Base-by-base conservation (phyloP, 2,113 vertebrate genomes). In the Pontoporia blainvillei region DNA sequence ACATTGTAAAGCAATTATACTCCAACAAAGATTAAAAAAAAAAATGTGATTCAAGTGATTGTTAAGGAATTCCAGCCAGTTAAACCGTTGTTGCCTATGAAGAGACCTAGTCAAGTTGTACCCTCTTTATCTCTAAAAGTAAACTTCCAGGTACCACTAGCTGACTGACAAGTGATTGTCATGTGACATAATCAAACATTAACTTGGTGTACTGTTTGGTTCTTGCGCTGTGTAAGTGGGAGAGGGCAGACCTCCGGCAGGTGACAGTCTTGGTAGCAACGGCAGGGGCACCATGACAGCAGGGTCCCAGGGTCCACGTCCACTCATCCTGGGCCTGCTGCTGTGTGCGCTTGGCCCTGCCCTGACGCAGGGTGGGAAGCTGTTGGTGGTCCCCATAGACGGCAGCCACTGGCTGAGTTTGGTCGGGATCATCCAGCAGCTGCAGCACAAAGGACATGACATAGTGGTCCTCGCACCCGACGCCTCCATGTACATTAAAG, bases 351-450 rank as follows among this genome's bases (percentile, higher is more conserved):
- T 3, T 1, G 21, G 67, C 3, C 64, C 90, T 5, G 0, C 21
- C 20, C 25, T 62, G 6, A 94, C 96, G 0, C 89, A 82, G 23
- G 91, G 96, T 1, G 99, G 99, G 15, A 99, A 98, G 52, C 89
- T 99, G 71, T 96, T 99, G 91, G 98, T 99, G 96, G 12, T 99
- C 7, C 99, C 99, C 0, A 67, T 99, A 94, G 99, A 99, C 0
- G 99, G 99, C 46, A 99, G 99, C 87, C 99, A 99, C 81, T 99
- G 99, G 99, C 98, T 99, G 41, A 99, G 98, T 7, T 86, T 99
- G 31, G 98, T 97, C 2, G 91, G 98, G 0, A 86, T 99, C 13
- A 62, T 99, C n/a, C 95, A 97, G 0, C 98, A 99, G 97, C 90
- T 99, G 93, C 98, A 98, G 14, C 98, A 96, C 29, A 99, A 97